Evolutionary conservation across 2,797 vertebrate genomes (phyloP).

Genomic region (Lacerta agilis): DNA sequence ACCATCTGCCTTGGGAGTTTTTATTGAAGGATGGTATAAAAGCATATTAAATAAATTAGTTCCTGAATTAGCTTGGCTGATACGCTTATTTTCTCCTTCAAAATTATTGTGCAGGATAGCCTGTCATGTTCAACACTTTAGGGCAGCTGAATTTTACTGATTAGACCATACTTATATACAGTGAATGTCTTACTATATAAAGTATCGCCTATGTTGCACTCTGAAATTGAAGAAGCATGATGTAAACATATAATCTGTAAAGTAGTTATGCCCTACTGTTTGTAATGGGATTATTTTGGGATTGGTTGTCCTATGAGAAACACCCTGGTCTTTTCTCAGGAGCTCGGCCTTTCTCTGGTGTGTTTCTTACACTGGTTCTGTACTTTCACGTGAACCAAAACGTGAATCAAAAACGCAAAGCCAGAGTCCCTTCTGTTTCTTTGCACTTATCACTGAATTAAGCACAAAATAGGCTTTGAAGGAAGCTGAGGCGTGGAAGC

Average conservation of each 20-base stretch:
- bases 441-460: neutral
- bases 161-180: neutral
- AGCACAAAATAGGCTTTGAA: neutral
- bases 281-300: neutral
- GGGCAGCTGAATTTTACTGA: rapidly evolving
- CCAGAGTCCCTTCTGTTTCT: neutral
- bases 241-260: neutral
- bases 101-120: rapidly evolving
- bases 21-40: neutral
- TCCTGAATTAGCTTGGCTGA: neutral
- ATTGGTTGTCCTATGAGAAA: rapidly evolving
- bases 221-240: neutral
- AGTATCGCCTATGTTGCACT: neutral
- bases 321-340: rapidly evolving
- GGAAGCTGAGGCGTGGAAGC: neutral
- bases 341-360: neutral
- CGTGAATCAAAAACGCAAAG: too few relatives aligned
- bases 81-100: neutral
- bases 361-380: neutral
- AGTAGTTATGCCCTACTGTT: neutral
- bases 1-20: neutral
- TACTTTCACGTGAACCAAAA: neutral
- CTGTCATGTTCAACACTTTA: neutral
- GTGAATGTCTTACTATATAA: neutral
- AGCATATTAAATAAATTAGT: neutral